A percentile compares a stretch with the other conserved stretches of the same genome.
Conservation (phyloP, 2,888 invertebrate genomes). For the Elysia crispata region DNA sequence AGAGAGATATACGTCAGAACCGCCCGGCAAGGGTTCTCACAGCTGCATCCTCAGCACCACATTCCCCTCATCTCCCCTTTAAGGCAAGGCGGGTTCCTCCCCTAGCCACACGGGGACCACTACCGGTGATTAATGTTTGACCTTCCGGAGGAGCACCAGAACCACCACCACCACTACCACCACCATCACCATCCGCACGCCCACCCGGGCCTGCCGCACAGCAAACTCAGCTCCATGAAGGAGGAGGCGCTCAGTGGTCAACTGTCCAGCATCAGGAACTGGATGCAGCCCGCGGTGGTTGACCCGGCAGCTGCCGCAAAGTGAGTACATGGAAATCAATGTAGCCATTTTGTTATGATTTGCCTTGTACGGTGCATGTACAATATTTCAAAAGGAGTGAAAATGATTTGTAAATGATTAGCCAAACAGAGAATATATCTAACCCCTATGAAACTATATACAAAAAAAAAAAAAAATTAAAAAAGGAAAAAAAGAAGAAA, state of each 20-base stretch:
- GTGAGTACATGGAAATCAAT: slow-evolving; percentile 41
- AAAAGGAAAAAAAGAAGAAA: too few species aligned
- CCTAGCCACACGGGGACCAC: slow-evolving; percentile 30
- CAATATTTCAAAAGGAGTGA: too few species aligned
- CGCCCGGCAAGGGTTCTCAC: too few species aligned
- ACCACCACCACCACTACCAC: slow-evolving; percentile 36
- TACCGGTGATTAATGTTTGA: slow-evolving; percentile 42
- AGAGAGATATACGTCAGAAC: too few species aligned
- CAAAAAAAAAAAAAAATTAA: too few species aligned
- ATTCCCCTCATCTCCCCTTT: too few species aligned
- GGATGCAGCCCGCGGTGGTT: slow-evolving; percentile 76
- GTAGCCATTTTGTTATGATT: too few species aligned
- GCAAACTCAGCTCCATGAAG: slow-evolving; percentile 63
- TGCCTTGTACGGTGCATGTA: too few species aligned
- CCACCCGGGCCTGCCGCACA: slow-evolving; percentile 17
- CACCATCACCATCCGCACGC: slow-evolving; percentile 30
- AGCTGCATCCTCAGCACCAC: too few species aligned
- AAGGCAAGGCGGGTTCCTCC: not conserved
- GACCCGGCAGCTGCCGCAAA: slow-evolving; percentile 62
- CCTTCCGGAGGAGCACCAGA: slow-evolving; percentile 41
- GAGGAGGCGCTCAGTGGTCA: slow-evolving; percentile 69
- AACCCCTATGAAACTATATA: too few species aligned
- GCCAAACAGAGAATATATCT: too few species aligned
- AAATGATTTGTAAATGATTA: too few species aligned
- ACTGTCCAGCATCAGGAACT: slow-evolving; percentile 72